Percentiles rank a stretch among this genome's conserved stretches.
Evolutionary conservation across 2,113 vertebrate genomes (phyloP).

Genomic region (Stigmatopora nigra): DNA sequence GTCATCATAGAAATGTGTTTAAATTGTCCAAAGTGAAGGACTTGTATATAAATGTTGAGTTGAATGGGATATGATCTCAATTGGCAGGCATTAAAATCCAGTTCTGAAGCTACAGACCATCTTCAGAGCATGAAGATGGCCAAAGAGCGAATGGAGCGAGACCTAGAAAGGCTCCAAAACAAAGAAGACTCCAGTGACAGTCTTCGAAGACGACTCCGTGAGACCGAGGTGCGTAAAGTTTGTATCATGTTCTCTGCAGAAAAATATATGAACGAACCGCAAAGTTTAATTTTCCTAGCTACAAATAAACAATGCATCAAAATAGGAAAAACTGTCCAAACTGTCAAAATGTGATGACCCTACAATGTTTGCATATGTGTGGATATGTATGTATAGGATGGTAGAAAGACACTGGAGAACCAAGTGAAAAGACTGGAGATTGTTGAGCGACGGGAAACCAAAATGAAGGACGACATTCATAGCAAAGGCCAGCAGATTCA

Average conservation of each 20-base stretch:
- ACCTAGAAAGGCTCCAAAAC: constrained; percentile 87
- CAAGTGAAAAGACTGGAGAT: constrained; percentile 96
- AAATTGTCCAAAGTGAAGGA: too few species aligned
- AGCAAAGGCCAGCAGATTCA: constrained; percentile 97
- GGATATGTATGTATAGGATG: constrained; percentile 73
- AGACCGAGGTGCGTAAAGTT: constrained; percentile 77
- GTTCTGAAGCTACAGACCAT: constrained; percentile 88
- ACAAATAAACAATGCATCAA: neutral
- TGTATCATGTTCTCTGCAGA: neutral
- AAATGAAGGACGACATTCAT: constrained; percentile 96
- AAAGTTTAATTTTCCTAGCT: too few species aligned
- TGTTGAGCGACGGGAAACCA: constrained; percentile 90
- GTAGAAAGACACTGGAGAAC: constrained; percentile 94
- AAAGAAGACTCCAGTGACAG: constrained; percentile 91
- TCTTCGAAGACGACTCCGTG: constrained; percentile 85
- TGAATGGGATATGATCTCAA: neutral
- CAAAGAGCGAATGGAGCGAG: constrained; percentile 90
- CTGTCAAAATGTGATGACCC: neutral
- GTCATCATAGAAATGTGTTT: neutral
- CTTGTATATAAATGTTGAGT: neutral
- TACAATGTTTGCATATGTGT: constrained; percentile 2
- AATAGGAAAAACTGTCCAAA: constrained; percentile 7
- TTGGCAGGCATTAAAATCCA: constrained; percentile 83
- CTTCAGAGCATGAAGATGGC: constrained; percentile 86
- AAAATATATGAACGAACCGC: neutral